phyloP scores from a whole-genome alignment of 2,797 vertebrate genomes.

The Girardinus metallicus region DNA sequence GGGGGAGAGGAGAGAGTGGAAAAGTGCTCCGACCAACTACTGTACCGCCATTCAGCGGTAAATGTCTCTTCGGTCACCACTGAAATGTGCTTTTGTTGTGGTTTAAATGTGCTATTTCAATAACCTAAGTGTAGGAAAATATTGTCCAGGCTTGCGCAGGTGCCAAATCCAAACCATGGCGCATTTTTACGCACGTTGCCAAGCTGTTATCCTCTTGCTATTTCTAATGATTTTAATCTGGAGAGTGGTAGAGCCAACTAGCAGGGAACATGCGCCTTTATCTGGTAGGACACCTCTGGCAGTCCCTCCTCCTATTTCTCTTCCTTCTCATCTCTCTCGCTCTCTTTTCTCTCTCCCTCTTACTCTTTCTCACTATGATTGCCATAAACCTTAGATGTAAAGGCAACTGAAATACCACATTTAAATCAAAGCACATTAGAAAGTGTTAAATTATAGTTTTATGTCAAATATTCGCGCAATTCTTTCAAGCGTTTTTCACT shows the following conservation, averaged over 20 bases:
- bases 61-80: background rate
- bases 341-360: background rate
- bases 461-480: background rate
- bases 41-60: slow-evolving; percentile 6
- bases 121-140: background rate
- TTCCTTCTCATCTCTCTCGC: background rate
- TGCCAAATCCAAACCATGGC: slow-evolving; percentile 2
- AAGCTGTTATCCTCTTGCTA: background rate
- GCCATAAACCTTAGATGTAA: background rate
- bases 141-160: background rate
- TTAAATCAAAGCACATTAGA: background rate
- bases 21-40: slow-evolving; percentile 4
- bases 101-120: background rate
- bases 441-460: background rate
- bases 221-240: background rate
- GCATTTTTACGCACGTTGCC: slow-evolving; percentile 50
- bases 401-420: background rate
- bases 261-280: slow-evolving; percentile 23
- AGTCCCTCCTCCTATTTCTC: slow-evolving; percentile 16
- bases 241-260: background rate
- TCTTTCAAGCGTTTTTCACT: background rate
- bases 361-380: background rate
- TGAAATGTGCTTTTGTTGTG: background rate
- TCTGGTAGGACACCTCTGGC: slow-evolving; percentile 24
- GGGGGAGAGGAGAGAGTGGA: slow-evolving; percentile 22